phyloP scores from a whole-genome alignment of 2,113 vertebrate genomes.

The Limanda limanda region DNA sequence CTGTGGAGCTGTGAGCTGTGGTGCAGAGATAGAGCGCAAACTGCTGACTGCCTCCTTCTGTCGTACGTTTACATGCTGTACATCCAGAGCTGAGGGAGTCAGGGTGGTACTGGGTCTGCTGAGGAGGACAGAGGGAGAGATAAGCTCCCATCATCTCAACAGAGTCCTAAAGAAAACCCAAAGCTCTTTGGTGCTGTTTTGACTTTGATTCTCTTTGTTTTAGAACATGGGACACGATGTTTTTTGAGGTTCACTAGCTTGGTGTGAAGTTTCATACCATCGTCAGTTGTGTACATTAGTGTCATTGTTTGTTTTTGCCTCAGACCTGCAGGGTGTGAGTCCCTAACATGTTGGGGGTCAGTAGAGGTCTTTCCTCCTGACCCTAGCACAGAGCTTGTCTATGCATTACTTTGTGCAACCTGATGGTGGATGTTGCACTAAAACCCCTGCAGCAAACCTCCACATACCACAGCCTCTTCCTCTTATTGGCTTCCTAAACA shows the following conservation, averaged over 20 bases:
- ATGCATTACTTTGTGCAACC: background rate
- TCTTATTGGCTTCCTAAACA: background rate
- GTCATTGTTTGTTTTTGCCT: no score
- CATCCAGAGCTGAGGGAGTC: constrained; percentile 37
- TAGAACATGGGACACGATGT: no score
- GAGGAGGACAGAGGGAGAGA: constrained; percentile 34
- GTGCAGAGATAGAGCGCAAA: constrained; percentile 55
- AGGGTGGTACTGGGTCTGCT: constrained; percentile 38
- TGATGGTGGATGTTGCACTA: background rate
- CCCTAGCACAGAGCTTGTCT: background rate
- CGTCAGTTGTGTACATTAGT: no score
- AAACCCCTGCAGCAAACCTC: no score
- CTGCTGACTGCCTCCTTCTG: constrained; percentile 68
- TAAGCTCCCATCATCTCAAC: constrained; percentile 46
- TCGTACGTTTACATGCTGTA: constrained; percentile 42
- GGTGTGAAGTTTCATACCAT: no score
- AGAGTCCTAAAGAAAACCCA: constrained; percentile 14
- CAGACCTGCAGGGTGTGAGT: no score
- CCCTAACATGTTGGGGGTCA: no score
- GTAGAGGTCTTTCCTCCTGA: no score
- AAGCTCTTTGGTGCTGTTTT: constrained; percentile 9
- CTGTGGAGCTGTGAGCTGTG: constrained; percentile 46
- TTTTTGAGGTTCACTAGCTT: no score
- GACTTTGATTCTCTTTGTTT: constrained; percentile 11
- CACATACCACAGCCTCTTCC: no score